Conservation (phyloP, 2,888 invertebrate genomes). For the Automeris io region DNA sequence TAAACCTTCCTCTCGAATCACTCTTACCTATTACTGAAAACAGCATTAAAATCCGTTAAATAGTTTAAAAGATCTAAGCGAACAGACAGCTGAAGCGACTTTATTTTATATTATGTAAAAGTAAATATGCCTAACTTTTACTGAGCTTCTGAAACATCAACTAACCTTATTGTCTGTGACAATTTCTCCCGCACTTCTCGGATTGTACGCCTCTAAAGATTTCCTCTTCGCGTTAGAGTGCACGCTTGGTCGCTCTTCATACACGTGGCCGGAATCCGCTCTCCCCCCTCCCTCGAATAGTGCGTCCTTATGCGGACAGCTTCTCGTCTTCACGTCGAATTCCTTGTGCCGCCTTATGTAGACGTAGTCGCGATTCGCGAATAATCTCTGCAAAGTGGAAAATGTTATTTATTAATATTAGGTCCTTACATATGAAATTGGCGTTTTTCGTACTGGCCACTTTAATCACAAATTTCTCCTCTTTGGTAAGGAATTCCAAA, state of each 20-base stretch:
- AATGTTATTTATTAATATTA: too few species aligned
- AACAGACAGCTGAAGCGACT: neutral
- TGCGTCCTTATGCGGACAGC: constrained; percentile 17
- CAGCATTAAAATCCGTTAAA: too few species aligned
- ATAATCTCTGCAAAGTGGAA: constrained; percentile 82
- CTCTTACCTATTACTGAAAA: too few species aligned
- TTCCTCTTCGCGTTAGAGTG: constrained; percentile 54
- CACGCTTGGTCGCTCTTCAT: constrained; percentile 32
- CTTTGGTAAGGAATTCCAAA: too few species aligned
- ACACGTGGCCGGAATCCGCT: neutral
- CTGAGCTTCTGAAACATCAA: too few species aligned
- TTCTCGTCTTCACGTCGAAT: constrained; percentile 26
- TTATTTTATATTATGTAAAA: constrained; percentile 1
- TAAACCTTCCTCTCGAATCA: too few species aligned
- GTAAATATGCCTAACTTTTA: too few species aligned
- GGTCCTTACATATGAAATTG: too few species aligned
- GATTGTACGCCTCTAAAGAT: constrained; percentile 28
- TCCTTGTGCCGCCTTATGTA: constrained; percentile 82
- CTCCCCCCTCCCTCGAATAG: constrained; percentile 15
- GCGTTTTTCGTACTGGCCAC: too few species aligned
- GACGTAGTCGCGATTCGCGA: constrained; percentile 91
- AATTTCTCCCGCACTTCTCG: constrained; percentile 6
- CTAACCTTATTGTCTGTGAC: constrained; percentile 20
- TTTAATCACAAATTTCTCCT: too few species aligned
- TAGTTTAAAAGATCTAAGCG: too few species aligned